Conservation (phyloP, 2,113 vertebrate species). For the Mormoops blainvillei region DNA sequence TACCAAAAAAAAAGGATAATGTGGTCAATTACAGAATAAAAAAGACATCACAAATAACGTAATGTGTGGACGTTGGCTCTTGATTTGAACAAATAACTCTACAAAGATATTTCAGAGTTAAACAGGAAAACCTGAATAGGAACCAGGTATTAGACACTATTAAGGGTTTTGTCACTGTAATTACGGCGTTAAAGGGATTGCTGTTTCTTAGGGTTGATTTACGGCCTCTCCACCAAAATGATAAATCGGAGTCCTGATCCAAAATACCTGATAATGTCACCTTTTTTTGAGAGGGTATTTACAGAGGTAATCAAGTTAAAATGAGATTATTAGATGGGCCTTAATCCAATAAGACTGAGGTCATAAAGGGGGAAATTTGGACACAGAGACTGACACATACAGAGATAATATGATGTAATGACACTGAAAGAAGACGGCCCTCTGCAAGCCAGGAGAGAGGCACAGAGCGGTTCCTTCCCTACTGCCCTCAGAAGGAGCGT, state of each 20-base stretch:
- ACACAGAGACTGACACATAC: neutral
- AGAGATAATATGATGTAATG: neutral
- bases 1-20: neutral
- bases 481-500: neutral
- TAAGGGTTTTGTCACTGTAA: neutral
- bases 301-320: neutral
- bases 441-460: neutral
- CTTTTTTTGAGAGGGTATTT: neutral
- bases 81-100: neutral
- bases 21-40: neutral
- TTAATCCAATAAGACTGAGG: neutral
- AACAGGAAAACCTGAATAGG: neutral
- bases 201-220: neutral
- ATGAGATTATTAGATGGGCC: neutral
- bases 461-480: neutral
- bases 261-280: neutral
- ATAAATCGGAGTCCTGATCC: neutral
- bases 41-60: neutral
- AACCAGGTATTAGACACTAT: neutral
- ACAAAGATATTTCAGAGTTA: neutral
- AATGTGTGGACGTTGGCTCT: neutral
- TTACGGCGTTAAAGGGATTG: neutral
- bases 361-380: neutral
- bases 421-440: neutral
- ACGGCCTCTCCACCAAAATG: neutral